These are phyloP conservation scores for Triplophysa bombifrons DNA, from an alignment of 2,797 vertebrate species.

Conservation along the genomic window DNA sequence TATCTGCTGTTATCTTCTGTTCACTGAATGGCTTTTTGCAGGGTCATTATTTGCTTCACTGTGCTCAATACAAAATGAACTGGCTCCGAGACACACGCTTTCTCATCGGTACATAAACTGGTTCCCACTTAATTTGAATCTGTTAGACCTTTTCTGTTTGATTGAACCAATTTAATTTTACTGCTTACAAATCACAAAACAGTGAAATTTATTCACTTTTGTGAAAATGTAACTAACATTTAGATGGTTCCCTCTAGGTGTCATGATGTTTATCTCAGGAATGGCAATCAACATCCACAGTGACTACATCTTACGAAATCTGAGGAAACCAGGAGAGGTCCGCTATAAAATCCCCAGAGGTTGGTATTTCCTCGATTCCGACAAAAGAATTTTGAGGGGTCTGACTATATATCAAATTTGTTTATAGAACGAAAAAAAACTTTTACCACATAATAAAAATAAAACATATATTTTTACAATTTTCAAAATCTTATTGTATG, in stretches of 20 bases:
- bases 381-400: neutral
- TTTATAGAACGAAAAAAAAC: neutral
- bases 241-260: slow-evolving; percentile 71
- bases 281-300: slow-evolving; percentile 93
- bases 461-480: too few species aligned
- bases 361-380: slow-evolving; percentile 57
- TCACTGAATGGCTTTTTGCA: slow-evolving; percentile 86
- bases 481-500: too few species aligned
- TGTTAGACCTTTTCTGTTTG: neutral
- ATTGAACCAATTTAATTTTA: slow-evolving; percentile 34
- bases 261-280: slow-evolving; percentile 81
- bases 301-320: slow-evolving; percentile 80
- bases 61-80: slow-evolving; percentile 70
- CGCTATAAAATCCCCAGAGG: slow-evolving; percentile 89
- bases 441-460: too few species aligned
- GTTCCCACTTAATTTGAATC: neutral
- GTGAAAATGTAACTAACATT: neutral
- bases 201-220: too few species aligned
- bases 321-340: slow-evolving; percentile 85
- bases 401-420: neutral
- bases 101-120: slow-evolving; percentile 70
- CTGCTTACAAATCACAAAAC: slow-evolving; percentile 67
- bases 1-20: slow-evolving; percentile 81
- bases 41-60: slow-evolving; percentile 86
- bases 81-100: slow-evolving; percentile 77